Base-by-base conservation (phyloP, 2,888 invertebrate species). In the Drosophila mettleri region DNA sequence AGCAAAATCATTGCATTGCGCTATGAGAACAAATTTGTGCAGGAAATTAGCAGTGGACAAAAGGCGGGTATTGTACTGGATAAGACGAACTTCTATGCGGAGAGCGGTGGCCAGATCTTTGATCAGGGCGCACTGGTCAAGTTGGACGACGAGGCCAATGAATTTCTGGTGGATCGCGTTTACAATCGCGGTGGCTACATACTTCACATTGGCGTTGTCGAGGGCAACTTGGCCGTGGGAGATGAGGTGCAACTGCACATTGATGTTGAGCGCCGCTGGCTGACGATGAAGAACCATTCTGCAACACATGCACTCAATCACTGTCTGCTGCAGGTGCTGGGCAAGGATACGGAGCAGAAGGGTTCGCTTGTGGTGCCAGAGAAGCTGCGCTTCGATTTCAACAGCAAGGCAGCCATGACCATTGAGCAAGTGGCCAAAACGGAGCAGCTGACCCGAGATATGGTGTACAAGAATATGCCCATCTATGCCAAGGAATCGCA, bases 231-330 rank as follows among this genome's bases (percentile, higher is more conserved):
- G 14, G 94, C 94, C 82, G 95, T 97, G 65, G 99, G 98, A 0
- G 99, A 99, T 92, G 94, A 94, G 88, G 93, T 99, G 41, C 93
- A 94, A 62, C 93, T 98, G 45, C 94, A 96, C 77, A 94, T 99
- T 65, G 99, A 99, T 92, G 95, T 95, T 61, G 94, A 95, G 62
- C 95, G 99, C 59, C 94, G 99, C 85, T 94, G 96, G 86, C 93
- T 97, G 31, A 94, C 99, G n/a, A 99, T 99, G 99, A 98, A 97
- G 91, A 99, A 99, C 93, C 98, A 99, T 93, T 97, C 99, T 41
- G 99, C 98, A 22, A 99, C 99, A 0, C 99, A 99, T 92, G 95
- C 98, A 41, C 93, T 99, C 14, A 99, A 99, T 93, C 98, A 96
- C 93, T 98, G 97, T 22, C 93, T 99, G 64, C 94, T 99, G 63